Evolutionary conservation across 2,797 vertebrate species (phyloP).

Genomic region (Dromococcyx pavoninus): DNA sequence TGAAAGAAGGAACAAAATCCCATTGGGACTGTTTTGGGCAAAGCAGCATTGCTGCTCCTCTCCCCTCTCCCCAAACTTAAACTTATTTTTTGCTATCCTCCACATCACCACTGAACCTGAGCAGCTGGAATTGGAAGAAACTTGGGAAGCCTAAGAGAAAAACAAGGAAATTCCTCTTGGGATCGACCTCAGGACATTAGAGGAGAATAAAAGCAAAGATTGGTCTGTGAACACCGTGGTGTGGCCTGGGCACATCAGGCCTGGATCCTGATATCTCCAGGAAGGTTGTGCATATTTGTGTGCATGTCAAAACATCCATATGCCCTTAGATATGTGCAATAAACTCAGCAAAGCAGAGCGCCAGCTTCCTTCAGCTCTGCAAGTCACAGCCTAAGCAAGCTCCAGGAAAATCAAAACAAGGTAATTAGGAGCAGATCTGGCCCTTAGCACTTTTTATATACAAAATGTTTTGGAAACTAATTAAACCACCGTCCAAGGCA

Average conservation of each 20-base stretch:
- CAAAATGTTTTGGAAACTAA: background rate
- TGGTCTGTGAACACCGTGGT: background rate
- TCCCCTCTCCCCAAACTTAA: background rate
- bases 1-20: background rate
- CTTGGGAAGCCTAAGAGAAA: background rate
- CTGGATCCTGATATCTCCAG: background rate
- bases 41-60: background rate
- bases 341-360: background rate
- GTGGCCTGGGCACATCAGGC: background rate
- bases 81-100: background rate
- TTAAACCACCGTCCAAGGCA: background rate
- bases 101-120: background rate
- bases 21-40: background rate
- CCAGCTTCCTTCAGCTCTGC: background rate
- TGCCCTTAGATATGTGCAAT: background rate
- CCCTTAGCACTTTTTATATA: background rate
- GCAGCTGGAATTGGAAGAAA: background rate
- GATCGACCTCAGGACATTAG: background rate
- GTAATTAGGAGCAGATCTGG: slow-evolving; percentile 21
- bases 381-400: background rate
- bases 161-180: background rate
- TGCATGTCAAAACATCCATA: background rate
- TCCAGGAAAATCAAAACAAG: slow-evolving; percentile 10
- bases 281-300: background rate
- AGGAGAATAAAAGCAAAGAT: background rate